These are phyloP conservation scores for Carapus acus DNA, from an alignment of 2,797 vertebrate species.

Conservation along the genomic window DNA sequence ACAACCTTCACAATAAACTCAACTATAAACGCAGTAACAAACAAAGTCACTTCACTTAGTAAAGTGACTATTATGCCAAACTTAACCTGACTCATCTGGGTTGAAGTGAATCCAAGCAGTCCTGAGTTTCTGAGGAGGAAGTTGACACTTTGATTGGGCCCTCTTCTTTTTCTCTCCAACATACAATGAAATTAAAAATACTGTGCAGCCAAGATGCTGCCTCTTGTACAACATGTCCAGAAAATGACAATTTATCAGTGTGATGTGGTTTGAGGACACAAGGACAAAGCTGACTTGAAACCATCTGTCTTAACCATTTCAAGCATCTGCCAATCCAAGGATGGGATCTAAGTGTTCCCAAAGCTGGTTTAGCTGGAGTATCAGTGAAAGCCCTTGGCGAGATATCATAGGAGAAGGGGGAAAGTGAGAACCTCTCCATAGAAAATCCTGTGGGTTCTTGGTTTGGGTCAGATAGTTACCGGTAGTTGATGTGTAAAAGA, in stretches of 20 bases:
- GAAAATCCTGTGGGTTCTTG: not conserved
- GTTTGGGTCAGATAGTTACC: constrained; percentile 2
- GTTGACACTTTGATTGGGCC: not conserved
- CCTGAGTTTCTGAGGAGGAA: constrained; percentile 12
- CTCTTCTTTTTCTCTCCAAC: not conserved
- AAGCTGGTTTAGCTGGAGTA: not conserved
- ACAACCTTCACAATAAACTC: not conserved
- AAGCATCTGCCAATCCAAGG: not conserved
- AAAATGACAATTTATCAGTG: constrained; percentile 5
- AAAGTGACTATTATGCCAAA: constrained; percentile 12
- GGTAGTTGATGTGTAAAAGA: not conserved
- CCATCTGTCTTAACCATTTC: constrained; percentile 29
- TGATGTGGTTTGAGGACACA: constrained; percentile 8
- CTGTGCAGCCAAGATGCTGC: constrained; percentile 17
- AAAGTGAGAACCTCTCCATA: not conserved
- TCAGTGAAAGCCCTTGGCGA: not conserved
- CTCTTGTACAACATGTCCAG: constrained; percentile 5
- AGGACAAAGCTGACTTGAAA: constrained; percentile 3
- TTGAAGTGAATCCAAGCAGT: constrained; percentile 10
- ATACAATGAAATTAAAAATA: not conserved
- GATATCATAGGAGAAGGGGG: not conserved
- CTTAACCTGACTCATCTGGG: constrained; percentile 25
- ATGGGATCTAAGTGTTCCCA: constrained; percentile 13
- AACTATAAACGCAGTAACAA: constrained; percentile 5
- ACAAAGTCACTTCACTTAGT: constrained; percentile 8